These are phyloP conservation scores for Pemphredon lugubris DNA, from an alignment of 2,888 invertebrate genomes.

Conservation along the genomic window DNA sequence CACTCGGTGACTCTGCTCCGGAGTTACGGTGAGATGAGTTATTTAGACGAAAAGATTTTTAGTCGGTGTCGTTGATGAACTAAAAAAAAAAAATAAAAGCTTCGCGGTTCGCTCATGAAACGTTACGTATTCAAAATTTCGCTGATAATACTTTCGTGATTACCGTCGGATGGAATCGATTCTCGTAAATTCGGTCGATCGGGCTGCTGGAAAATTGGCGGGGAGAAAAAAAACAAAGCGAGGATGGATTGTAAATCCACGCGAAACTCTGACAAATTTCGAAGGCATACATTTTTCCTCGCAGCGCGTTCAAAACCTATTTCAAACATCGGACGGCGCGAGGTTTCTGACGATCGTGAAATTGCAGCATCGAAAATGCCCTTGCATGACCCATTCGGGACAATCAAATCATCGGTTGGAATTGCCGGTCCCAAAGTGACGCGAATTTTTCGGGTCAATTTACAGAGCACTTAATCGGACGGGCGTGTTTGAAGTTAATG, in stretches of 20 bases:
- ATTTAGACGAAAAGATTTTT: slow-evolving; percentile 2
- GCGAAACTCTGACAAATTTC: background rate
- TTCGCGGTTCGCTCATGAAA: too few relatives aligned
- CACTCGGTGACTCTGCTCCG: background rate
- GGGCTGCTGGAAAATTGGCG: too few relatives aligned
- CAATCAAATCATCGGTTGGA: slow-evolving; percentile 51
- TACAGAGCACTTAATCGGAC: slow-evolving; percentile 56
- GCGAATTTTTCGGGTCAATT: slow-evolving; percentile 57
- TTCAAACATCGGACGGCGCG: background rate
- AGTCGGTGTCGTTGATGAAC: slow-evolving; percentile 20
- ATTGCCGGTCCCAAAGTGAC: slow-evolving; percentile 37
- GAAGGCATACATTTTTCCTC: background rate
- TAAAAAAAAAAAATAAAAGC: too few relatives aligned
- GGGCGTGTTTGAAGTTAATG: slow-evolving; percentile 42
- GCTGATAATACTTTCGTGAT: too few relatives aligned
- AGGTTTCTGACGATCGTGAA: slow-evolving; percentile 34
- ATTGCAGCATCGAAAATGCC: slow-evolving; percentile 47
- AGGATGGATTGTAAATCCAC: too few relatives aligned
- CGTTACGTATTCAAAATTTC: too few relatives aligned
- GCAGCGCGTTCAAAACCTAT: background rate
- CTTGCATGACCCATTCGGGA: slow-evolving; percentile 34
- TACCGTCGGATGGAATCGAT: too few relatives aligned
- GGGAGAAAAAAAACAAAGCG: too few relatives aligned
- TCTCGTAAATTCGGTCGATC: too few relatives aligned
- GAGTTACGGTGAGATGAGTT: background rate